These are phyloP conservation scores for Pseudorhiza aurosa DNA, from an alignment of 30 jellyfish, hydroid and myxozoan species.

Conservation along the genomic window DNA sequence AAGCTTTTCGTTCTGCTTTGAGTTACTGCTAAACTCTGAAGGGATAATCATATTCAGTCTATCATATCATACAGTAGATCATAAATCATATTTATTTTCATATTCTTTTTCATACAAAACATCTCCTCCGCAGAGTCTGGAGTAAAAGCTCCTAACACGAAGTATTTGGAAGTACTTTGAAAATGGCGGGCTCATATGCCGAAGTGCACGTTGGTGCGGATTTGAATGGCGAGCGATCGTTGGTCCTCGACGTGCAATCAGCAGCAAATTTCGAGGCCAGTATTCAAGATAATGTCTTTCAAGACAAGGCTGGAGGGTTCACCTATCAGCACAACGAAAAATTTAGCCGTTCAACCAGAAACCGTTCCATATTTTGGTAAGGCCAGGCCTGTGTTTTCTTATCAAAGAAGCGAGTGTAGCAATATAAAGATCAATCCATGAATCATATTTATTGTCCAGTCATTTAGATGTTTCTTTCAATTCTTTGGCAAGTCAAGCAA, in stretches of 20 bases:
- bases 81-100: too few species aligned
- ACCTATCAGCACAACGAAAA: conserved; percentile 26
- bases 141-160: not conserved
- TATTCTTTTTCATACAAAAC: too few species aligned
- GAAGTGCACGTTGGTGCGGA: conserved; percentile 34
- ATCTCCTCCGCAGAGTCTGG: conserved; percentile 5
- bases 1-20: too few species aligned
- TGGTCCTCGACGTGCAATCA: conserved; percentile 40
- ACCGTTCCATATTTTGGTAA: conserved; percentile 54
- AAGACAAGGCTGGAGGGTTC: conserved; percentile 74
- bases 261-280: conserved; percentile 17
- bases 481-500: too few species aligned
- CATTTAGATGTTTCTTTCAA: too few species aligned
- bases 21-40: too few species aligned
- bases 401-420: not conserved
- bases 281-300: conserved; percentile 15
- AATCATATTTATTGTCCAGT: too few species aligned
- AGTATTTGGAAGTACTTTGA: not conserved
- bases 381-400: not conserved
- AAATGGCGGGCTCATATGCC: conserved; percentile 76
- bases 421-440: not conserved
- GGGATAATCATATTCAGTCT: too few species aligned
- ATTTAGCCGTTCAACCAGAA: conserved; percentile 55
- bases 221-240: conserved; percentile 12
- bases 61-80: too few species aligned